Base-by-base conservation (phyloP, 2,797 vertebrate species). In the Brachyalestes nurse region DNA sequence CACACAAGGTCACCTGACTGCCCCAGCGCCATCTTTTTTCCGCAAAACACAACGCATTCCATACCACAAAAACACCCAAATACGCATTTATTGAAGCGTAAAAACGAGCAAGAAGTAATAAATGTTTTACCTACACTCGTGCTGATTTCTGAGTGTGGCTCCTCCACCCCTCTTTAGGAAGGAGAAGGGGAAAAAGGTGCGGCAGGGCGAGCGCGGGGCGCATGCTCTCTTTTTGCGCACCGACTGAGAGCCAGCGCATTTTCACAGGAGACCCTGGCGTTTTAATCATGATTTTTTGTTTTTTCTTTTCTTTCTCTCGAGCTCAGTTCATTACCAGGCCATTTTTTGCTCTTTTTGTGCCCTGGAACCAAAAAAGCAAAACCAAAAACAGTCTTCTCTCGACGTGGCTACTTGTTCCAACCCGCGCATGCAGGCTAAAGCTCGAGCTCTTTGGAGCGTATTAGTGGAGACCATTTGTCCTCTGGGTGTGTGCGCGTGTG, bases 11-110 rank as follows among this genome's bases (percentile, higher is more conserved):
- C 91, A 92, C 90, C 84, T 91, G 90, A 87, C 86, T 65, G 71
- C 77, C 28, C 67, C 82, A 49, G 87, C 90, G 90, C 91, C 91
- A 92, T 92, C 84, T 92, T 91, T 92, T 91, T 74, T 53, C 72
- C 66, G 83, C 80, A 86, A 87, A 87, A 86, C 83, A 85, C 83
- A 86, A 83, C 74, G 85, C 78, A 82, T 83, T 86, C 57, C 84
- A 78, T 87, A 75, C 75, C 82, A 78, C 76, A 77, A 70, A 78
- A 49, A 12, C 10, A 42, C 42, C 5, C 42, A 9, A 28, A 88
- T 79, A 84, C 67, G 10, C 78, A 88, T 89, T 87, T 87, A 81
- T 88, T 88, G 85, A 86, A 85, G 82, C 80, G 83, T 81, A 87
- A 88, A 42, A 89, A 88, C 79, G 83, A 89, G 89, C 88, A 86